phyloP scores from a whole-genome alignment of 2,113 vertebrate species.

The Rynchops niger region DNA sequence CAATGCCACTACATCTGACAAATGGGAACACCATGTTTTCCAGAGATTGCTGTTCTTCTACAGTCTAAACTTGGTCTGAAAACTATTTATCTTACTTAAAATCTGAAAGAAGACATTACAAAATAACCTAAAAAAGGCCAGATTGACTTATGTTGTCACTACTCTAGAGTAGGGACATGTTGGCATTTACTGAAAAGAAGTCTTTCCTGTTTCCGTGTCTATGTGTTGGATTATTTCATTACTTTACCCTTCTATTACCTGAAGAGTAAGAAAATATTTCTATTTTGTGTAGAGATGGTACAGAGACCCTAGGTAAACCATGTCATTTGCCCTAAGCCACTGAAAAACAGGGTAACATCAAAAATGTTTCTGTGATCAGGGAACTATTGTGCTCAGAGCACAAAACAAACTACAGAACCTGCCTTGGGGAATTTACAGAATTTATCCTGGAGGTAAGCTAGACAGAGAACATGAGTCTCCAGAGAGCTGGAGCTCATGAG shows the following conservation, averaged over 20 bases:
- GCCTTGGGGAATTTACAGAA: not conserved
- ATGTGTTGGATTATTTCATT: not conserved
- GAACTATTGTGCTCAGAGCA: not conserved
- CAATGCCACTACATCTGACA: not conserved
- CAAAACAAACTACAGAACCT: not conserved
- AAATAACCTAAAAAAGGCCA: not conserved
- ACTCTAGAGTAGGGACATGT: accelerated
- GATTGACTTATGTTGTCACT: not conserved
- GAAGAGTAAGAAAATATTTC: not conserved
- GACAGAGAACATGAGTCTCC: not conserved
- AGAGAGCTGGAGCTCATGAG: not conserved
- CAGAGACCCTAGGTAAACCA: not conserved
- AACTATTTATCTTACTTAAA: not conserved
- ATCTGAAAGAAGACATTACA: not conserved
- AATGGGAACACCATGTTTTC: not conserved
- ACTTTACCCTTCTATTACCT: not conserved
- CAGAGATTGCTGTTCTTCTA: not conserved
- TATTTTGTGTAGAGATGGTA: not conserved
- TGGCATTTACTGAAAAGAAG: not conserved
- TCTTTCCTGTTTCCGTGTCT: not conserved
- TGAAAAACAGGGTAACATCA: not conserved
- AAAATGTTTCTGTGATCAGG: not conserved
- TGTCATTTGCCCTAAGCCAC: not conserved
- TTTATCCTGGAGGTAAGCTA: not conserved
- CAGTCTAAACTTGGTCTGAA: not conserved